Conservation (phyloP, 2,113 vertebrate genomes). For the Brachyhypopomus gauderio region DNA sequence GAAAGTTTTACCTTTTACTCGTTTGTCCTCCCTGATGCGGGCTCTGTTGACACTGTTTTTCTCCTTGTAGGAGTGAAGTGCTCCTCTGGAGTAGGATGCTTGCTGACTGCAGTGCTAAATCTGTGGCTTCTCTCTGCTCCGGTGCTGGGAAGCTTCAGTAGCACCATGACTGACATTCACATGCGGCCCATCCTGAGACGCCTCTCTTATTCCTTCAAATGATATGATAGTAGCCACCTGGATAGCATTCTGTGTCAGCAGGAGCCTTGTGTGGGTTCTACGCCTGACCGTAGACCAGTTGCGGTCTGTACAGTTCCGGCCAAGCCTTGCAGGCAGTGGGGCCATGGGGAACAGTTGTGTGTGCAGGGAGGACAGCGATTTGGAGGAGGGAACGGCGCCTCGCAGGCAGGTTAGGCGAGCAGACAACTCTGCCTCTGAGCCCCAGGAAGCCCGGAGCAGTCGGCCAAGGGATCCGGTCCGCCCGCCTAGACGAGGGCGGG, state of each 20-base stretch:
- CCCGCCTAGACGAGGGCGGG: constrained; percentile 90
- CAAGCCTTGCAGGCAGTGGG: constrained; percentile 72
- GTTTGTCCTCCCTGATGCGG: neutral
- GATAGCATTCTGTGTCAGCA: constrained; percentile 94
- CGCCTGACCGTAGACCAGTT: constrained; percentile 84
- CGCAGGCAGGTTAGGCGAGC: constrained; percentile 76
- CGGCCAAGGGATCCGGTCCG: constrained; percentile 91
- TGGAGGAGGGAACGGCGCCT: constrained; percentile 81
- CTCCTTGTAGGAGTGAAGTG: constrained; percentile 19
- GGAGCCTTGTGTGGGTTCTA: constrained; percentile 91
- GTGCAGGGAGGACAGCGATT: constrained; percentile 92
- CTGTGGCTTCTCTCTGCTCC: constrained; percentile 48
- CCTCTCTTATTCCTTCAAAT: constrained; percentile 83
- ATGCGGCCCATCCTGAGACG: constrained; percentile 70
- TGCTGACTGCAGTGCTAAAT: constrained; percentile 30
- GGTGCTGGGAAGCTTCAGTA: constrained; percentile 54
- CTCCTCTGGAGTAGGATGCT: constrained; percentile 45
- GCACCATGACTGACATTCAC: constrained; percentile 69
- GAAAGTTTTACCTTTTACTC: neutral
- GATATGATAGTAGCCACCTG: constrained; percentile 99
- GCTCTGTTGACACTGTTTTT: neutral
- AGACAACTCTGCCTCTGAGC: constrained; percentile 72
- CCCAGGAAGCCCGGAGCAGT: constrained; percentile 78
- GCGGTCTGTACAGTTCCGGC: constrained; percentile 76
- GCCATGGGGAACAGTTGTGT: constrained; percentile 97